Base-by-base conservation (phyloP, 2,888 invertebrate species). In the Conus canariensis region DNA sequence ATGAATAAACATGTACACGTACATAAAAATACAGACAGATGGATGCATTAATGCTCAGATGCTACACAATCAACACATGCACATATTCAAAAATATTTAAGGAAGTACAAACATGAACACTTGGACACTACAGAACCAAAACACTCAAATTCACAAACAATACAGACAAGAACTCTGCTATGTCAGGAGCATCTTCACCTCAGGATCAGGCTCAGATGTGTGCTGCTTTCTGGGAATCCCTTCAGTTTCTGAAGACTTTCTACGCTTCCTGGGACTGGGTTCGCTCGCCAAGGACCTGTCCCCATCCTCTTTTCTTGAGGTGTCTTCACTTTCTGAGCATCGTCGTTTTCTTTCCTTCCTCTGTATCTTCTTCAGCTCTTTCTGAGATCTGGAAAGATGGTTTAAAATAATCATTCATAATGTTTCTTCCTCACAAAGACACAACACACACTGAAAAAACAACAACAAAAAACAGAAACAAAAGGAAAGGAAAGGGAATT, bases 141-240 rank as follows among this genome's bases (percentile, higher is more conserved):
- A 64, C 64, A 64, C 12, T 16, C 64, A 64, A 12, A 64, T 64
- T 16, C 64, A 64, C 64, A 64, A 12, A 64, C 12, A 64, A 64
- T 16, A 16, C 64, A 64, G 12, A 19, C 64, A 64, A 64, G 64
- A 45, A 45, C 45, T 45, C 45, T 64, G 64, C 16, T 64, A 64
- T 64, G 64, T 16, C 16, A 64, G 64, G 64, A 64, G 64, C 64
- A 64, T 16, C 7, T 64, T 30, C 22, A 83, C 22, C 58, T 58
- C 83, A 58, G n/a, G 59, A 45, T 82, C 80, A 82, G 83, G 83
- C 83, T 83, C 83, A 59, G 83, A 83, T 22, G 19, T 83, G 6
- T 22, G 83, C 25, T 60, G 30, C 45, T 80, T 30, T 10, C 77
- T 45, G 45, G 45, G 77, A 5, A 12, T 80, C 22, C 77, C 45